Evolutionary conservation across 2,113 vertebrate species (phyloP).

Genomic region (Fulica atra): DNA sequence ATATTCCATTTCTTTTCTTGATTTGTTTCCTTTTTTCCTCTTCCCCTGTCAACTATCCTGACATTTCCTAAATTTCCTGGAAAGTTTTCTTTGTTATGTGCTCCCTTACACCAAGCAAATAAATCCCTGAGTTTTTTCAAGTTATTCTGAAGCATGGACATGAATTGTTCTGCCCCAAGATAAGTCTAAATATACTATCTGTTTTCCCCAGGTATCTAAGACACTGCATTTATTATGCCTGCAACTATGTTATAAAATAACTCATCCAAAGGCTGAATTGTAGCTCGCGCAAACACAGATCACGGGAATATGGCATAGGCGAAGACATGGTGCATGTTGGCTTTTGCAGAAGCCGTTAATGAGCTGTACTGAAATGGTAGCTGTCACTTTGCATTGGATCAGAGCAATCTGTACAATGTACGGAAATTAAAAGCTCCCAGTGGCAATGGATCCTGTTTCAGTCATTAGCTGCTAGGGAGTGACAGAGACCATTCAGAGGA

Average conservation of each 20-base stretch:
- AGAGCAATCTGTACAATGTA: conserved; percentile 75
- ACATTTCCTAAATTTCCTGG: background rate
- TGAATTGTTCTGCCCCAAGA: background rate
- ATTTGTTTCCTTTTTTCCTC: background rate
- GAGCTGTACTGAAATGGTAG: conserved; percentile 71
- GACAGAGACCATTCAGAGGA: conserved; percentile 77
- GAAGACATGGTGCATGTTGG: background rate
- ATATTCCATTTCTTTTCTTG: conserved; percentile 24
- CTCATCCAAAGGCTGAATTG: conserved; percentile 34
- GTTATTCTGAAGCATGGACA: background rate
- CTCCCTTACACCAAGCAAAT: background rate
- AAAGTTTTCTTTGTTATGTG: background rate
- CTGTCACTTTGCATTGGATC: conserved; percentile 77
- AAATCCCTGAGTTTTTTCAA: background rate
- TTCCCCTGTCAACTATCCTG: background rate
- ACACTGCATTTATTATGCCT: conserved; percentile 10
- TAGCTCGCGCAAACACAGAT: background rate
- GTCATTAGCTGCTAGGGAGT: conserved; percentile 76
- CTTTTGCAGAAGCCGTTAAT: conserved; percentile 72
- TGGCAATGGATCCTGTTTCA: conserved; percentile 79
- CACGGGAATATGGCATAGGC: background rate
- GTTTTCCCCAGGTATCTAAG: background rate
- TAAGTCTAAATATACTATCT: conserved; percentile 14
- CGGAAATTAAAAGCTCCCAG: conserved; percentile 85
- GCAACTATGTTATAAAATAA: background rate